These are phyloP conservation scores for Erebia epiphron DNA, from an alignment of 2,888 invertebrate species.

Conservation along the genomic window DNA sequence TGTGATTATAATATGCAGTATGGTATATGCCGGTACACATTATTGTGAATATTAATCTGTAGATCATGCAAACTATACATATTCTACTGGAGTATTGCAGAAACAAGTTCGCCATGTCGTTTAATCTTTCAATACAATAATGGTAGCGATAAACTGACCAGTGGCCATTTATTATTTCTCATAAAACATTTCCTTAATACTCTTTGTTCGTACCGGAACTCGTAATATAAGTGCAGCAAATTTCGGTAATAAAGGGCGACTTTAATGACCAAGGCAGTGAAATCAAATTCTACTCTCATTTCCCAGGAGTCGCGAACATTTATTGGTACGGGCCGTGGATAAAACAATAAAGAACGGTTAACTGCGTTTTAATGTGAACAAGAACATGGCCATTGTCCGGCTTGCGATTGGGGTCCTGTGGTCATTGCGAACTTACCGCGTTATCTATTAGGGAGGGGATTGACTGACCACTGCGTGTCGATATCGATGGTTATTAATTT, in stretches of 20 bases:
- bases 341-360: conserved; percentile 83
- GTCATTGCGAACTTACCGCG: conserved; percentile 69
- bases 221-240: conserved; percentile 64
- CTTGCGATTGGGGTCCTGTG: conserved; percentile 71
- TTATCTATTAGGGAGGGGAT: conserved; percentile 48
- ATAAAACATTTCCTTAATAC: conserved; percentile 20
- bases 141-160: conserved; percentile 16
- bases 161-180: conserved; percentile 20
- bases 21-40: too few species aligned
- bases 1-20: too few species aligned
- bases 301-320: conserved; percentile 77
- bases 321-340: conserved; percentile 72
- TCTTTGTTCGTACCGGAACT: conserved; percentile 39
- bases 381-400: conserved; percentile 77
- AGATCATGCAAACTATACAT: too few species aligned
- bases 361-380: conserved; percentile 81
- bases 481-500: conserved; percentile 44
- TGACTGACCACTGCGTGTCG: conserved; percentile 39
- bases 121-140: background rate
- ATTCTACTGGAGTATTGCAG: too few species aligned
- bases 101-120: too few species aligned
- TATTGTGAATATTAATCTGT: too few species aligned
- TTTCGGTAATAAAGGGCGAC: conserved; percentile 65
- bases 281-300: conserved; percentile 67
- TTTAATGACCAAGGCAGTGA: conserved; percentile 63